A percentile compares a stretch with the other conserved stretches of the same genome.
Evolutionary conservation across 2,113 vertebrate species (phyloP).

Genomic region (Rhodinocichla rosea): DNA sequence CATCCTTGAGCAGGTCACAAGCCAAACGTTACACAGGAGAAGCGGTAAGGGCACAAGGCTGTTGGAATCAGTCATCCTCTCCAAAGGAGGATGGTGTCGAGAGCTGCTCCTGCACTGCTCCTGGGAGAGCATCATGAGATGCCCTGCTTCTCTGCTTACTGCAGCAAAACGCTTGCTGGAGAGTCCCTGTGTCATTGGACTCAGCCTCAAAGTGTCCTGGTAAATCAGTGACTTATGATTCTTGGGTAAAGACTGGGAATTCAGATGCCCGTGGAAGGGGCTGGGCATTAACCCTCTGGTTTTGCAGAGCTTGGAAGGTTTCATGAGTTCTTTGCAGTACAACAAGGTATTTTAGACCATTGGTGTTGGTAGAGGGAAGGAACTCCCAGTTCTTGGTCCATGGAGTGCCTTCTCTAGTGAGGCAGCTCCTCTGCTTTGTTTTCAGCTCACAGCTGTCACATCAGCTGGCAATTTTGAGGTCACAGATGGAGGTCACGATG

Average conservation of each 20-base stretch:
- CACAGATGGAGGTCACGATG: neutral
- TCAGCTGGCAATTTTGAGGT: neutral
- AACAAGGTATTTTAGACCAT: neutral
- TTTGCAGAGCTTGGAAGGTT: neutral
- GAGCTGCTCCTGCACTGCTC: neutral
- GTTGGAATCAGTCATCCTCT: neutral
- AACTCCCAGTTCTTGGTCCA: neutral
- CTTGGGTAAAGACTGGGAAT: neutral
- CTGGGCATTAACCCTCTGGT: neutral
- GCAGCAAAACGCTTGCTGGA: neutral
- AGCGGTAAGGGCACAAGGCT: neutral
- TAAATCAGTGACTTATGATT: neutral
- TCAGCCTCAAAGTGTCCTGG: neutral
- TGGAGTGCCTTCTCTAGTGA: fast-evolving
- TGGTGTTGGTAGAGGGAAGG: fast-evolving
- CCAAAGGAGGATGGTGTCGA: neutral
- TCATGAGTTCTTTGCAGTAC: neutral
- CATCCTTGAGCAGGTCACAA: neutral
- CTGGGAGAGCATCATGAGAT: neutral
- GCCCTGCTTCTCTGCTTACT: neutral
- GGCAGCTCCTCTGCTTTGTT: neutral
- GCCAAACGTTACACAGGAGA: neutral
- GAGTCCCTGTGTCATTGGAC: fast-evolving
- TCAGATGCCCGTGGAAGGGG: neutral
- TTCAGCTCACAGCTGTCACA: neutral